Evolutionary conservation across 2,113 vertebrate species (phyloP), one percentile per base, ranked within the genome.

Genomic region (Picathartes gymnocephalus): DNA sequence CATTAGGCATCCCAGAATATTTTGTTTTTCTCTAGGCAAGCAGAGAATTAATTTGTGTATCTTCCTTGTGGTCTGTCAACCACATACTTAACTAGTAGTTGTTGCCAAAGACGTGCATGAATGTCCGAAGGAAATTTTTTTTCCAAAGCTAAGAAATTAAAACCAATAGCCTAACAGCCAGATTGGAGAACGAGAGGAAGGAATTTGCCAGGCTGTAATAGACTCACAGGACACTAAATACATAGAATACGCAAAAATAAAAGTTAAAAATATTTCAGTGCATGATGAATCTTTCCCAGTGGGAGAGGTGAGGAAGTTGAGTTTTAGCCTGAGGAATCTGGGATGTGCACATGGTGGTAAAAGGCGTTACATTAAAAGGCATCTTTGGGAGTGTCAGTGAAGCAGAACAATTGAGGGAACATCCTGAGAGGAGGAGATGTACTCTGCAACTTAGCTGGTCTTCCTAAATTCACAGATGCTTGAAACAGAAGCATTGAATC

Each of bases 231-330:
- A 74, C 3, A 20, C 57, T 47, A 84, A 91, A 87, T 37, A 62
- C 4, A 66, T 5, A 68, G 30, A 93, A 83, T 15, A 51, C 6
- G n/a, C 61, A 44, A 86, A 90, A 90, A 93, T 15, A 60, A 16
- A 30, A 80, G 42, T 70, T 33, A 48, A 81, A 92, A 76, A 50
- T 65, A 48, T 78, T 82, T 58, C 23, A 13, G 35, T 10, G 69
- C 47, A 8, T 78, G 77, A 61, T 20, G 23, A 51, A 11, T 60
- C 74, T 88, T 70, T 73, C 50, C 83, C 33, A 4, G 30, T 54
- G 74, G 93, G 77, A 92, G 81, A 65, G 54, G 61, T 78, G 78
- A 94, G 72, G 93, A 77, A 95, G 90, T 18, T 82, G 86, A 83
- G 51, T 71, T 76, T 69, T 81, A 76, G 66, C 76, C 73, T 86